Conservation (phyloP, 2,888 invertebrate species). For the Drosophila neotestacea region DNA sequence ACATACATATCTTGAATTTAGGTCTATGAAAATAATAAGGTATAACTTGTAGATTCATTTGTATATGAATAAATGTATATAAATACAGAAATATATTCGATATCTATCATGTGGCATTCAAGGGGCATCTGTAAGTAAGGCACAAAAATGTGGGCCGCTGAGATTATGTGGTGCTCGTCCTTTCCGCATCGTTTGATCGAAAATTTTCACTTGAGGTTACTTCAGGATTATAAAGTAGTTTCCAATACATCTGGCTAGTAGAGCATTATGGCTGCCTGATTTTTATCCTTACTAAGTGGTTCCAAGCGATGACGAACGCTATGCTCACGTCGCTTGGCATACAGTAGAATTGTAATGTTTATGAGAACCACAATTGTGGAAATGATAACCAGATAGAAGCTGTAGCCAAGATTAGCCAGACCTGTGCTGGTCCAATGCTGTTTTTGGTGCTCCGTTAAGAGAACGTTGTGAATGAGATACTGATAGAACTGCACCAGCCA, state of each 20-base stretch:
- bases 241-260: constrained; percentile 69
- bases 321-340: constrained; percentile 79
- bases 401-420: constrained; percentile 92
- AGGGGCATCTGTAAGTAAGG: constrained; percentile 67
- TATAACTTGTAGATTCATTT: constrained; percentile 7
- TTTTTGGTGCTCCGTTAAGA: constrained; percentile 91
- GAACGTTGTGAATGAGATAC: constrained; percentile 92
- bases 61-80: constrained; percentile 20
- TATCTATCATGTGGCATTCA: constrained; percentile 61
- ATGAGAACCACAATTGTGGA: constrained; percentile 83
- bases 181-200: constrained; percentile 42
- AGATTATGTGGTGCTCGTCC: constrained; percentile 53
- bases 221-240: constrained; percentile 30
- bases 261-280: constrained; percentile 84
- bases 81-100: constrained; percentile 25
- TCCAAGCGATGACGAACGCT: constrained; percentile 80
- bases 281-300: constrained; percentile 83
- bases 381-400: constrained; percentile 89
- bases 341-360: constrained; percentile 81
- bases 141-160: constrained; percentile 68
- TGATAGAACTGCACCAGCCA: constrained; percentile 94
- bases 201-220: constrained; percentile 63
- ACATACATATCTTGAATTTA: constrained; percentile 27
- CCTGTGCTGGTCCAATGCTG: constrained; percentile 94
- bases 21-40: constrained; percentile 34